phyloP scores from a whole-genome alignment of 35 echinoderm and acorn worm species.

The Nesometra sesokonis region DNA sequence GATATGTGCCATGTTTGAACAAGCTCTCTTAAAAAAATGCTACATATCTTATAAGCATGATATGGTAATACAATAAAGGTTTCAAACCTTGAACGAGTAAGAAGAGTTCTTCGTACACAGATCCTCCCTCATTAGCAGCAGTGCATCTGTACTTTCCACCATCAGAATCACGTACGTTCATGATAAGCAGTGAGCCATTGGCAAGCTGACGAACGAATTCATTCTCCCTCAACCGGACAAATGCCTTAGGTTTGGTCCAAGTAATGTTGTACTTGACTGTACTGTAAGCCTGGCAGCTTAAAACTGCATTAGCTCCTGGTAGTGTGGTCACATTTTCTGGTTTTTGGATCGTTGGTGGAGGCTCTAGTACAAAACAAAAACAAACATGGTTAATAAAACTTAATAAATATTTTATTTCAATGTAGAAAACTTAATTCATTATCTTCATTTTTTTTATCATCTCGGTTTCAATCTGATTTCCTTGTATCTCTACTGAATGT shows the following conservation, averaged over 20 bases:
- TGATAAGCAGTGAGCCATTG: conserved; percentile 70
- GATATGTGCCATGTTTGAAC: no score
- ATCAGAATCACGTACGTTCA: conserved; percentile 42
- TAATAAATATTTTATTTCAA: no score
- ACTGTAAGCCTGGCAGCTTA: conserved; percentile 62
- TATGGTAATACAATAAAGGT: neutral
- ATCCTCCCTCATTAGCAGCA: conserved; percentile 76
- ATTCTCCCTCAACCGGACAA: conserved; percentile 34
- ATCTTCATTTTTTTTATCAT: no score
- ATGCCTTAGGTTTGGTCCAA: conserved; percentile 63
- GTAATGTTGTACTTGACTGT: conserved; percentile 71
- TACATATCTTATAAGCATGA: no score
- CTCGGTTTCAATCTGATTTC: no score
- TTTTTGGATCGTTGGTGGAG: conserved; percentile 46
- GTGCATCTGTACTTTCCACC: conserved; percentile 64
- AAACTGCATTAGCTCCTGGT: conserved; percentile 48
- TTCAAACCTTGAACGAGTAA: conserved; percentile 70
- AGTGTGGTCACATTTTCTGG: conserved; percentile 47
- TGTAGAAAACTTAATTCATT: no score
- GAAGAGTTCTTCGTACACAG: conserved; percentile 35
- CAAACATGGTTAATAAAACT: no score
- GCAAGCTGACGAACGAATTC: conserved; percentile 36
- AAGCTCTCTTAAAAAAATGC: no score
- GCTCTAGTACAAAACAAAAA: conserved; percentile 36
- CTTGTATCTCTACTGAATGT: no score